Evolutionary conservation across 2,113 vertebrate genomes (phyloP).

Genomic region (Aspiorhynchus laticeps): DNA sequence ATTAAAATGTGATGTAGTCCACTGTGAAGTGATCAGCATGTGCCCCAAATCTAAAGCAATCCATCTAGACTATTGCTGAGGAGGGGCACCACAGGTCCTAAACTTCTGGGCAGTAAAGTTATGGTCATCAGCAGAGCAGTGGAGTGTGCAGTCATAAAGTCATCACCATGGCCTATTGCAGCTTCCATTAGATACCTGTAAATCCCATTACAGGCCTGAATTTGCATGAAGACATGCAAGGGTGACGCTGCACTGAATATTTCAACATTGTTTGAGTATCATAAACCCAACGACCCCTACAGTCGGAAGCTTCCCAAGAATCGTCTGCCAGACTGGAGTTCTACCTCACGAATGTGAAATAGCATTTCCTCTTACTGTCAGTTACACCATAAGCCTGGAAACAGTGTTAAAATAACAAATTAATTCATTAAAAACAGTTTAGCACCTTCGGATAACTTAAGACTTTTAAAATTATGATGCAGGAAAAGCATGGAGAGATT

Average conservation of each 20-base stretch:
- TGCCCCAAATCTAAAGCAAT: neutral
- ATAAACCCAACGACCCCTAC: constrained; percentile 59
- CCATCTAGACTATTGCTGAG: constrained; percentile 26
- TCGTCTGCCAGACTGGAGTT: constrained; percentile 4
- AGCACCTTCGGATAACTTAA: neutral
- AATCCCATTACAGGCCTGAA: constrained; percentile 17
- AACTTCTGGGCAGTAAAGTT: constrained; percentile 23
- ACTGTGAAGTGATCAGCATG: neutral
- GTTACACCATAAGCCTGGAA: neutral
- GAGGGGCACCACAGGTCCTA: neutral
- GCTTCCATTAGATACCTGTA: neutral
- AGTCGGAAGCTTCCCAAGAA: constrained; percentile 42
- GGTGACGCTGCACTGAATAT: neutral
- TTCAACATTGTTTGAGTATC: constrained; percentile 18
- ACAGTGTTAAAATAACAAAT: constrained; percentile 18
- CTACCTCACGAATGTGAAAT: neutral
- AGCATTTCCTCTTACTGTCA: constrained; percentile 28
- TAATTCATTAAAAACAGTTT: neutral
- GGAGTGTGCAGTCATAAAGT: constrained; percentile 35
- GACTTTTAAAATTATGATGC: neutral
- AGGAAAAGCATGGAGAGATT: neutral
- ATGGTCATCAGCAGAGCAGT: constrained; percentile 21
- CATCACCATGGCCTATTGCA: constrained; percentile 19
- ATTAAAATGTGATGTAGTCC: neutral
- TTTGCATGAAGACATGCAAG: constrained; percentile 10